Percentiles rank a stretch among this genome's conserved stretches.
Conservation (phyloP, 2,888 invertebrate species). For the Caenorhabditis drosophilae region DNA sequence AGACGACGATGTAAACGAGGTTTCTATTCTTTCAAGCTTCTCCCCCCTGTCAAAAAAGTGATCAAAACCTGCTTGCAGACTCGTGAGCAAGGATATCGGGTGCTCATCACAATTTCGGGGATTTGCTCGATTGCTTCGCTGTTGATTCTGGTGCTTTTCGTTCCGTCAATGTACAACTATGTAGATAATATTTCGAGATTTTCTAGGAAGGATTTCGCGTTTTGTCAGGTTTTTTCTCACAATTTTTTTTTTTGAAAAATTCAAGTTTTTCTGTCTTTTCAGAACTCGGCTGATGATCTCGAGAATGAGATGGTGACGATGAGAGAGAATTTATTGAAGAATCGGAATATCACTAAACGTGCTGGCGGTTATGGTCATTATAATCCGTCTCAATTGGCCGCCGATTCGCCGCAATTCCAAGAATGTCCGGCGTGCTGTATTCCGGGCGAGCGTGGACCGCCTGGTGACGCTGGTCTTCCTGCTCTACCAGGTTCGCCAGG, state of each 20-base stretch:
- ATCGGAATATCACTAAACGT: constrained; percentile 38
- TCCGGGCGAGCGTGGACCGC: constrained; percentile 64
- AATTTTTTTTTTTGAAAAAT: neutral
- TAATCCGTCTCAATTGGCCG: constrained; percentile 61
- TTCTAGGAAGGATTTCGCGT: constrained; percentile 60
- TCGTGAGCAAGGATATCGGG: constrained; percentile 44
- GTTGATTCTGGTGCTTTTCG: constrained; percentile 59
- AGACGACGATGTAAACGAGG: neutral
- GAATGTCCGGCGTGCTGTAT: constrained; percentile 69
- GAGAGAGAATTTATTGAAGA: constrained; percentile 31
- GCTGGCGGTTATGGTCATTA: constrained; percentile 53
- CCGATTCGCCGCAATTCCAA: constrained; percentile 66
- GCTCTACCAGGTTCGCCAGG: constrained; percentile 65
- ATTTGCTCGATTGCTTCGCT: constrained; percentile 57
- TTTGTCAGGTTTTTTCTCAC: constrained; percentile 60
- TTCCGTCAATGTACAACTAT: constrained; percentile 67
- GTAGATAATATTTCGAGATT: constrained; percentile 65
- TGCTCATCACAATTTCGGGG: constrained; percentile 57
- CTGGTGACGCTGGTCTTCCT: constrained; percentile 61
- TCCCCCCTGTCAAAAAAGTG: no score
- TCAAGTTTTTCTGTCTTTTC: constrained; percentile 10
- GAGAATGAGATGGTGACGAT: constrained; percentile 59
- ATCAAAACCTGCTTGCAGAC: no score
- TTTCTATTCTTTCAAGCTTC: no score
- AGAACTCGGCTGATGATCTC: constrained; percentile 60